Evolutionary conservation across 2,888 invertebrate species (phyloP).

Genomic region (Scaeva pyrastri): DNA sequence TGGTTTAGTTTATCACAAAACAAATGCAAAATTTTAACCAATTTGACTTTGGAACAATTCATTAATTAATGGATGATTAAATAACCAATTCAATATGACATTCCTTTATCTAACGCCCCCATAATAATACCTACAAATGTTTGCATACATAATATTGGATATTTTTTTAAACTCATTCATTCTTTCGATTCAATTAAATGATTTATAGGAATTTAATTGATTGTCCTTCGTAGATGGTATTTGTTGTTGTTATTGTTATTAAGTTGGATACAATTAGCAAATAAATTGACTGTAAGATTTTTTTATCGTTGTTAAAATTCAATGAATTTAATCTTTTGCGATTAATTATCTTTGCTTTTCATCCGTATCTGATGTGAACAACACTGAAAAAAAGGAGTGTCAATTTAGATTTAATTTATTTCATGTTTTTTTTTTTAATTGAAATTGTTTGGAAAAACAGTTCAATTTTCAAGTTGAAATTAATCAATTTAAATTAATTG

Average conservation of each 20-base stretch:
- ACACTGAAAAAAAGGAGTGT: slow-evolving; percentile 8
- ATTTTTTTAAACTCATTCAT: neutral
- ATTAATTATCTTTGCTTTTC: slow-evolving; percentile 62
- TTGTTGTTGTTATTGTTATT: neutral
- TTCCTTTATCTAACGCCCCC: slow-evolving; percentile 50
- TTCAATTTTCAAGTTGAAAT: too few species aligned
- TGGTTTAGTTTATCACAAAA: neutral
- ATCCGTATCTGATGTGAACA: slow-evolving; percentile 20
- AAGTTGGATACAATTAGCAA: slow-evolving; percentile 3
- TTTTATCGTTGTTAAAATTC: slow-evolving; percentile 13
- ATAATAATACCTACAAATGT: slow-evolving; percentile 1
- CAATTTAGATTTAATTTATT: too few species aligned
- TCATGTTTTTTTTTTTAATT: too few species aligned
- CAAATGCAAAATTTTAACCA: slow-evolving; percentile 21
- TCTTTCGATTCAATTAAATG: slow-evolving; percentile 55
- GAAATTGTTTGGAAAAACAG: too few species aligned
- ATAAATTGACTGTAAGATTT: slow-evolving; percentile 35
- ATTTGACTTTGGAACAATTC: slow-evolving; percentile 55
- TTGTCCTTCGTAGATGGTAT: slow-evolving; percentile 36
- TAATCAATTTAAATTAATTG: too few species aligned
- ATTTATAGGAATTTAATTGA: slow-evolving; percentile 54
- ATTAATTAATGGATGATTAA: slow-evolving; percentile 32
- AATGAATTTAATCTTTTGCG: slow-evolving; percentile 18
- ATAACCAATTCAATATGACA: neutral
- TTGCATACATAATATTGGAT: neutral